A percentile compares a stretch with the other conserved stretches of the same genome.
phyloP scores from a whole-genome alignment of 2,113 vertebrate species.

The Clarias macrocephalus region DNA sequence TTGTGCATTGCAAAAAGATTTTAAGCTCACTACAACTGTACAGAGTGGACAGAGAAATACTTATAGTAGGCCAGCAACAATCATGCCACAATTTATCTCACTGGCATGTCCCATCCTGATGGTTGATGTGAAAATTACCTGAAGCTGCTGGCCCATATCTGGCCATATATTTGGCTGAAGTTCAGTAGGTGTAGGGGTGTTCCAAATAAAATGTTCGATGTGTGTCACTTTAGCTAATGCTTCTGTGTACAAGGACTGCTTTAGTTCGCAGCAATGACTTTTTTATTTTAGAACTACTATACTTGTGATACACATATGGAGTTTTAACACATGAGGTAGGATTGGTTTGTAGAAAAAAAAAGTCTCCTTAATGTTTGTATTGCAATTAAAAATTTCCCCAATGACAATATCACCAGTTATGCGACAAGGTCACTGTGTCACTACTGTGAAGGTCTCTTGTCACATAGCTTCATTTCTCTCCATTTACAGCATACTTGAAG shows the following conservation, averaged over 20 bases:
- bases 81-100: not conserved
- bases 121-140: not conserved
- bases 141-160: not conserved
- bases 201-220: not conserved
- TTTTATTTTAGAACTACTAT: not conserved
- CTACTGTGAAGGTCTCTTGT: not conserved
- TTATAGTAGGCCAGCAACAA: not conserved
- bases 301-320: not conserved
- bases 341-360: not conserved
- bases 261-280: not conserved
- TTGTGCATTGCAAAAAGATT: not conserved
- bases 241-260: no score
- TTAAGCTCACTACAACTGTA: not conserved
- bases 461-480: not conserved
- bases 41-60: not conserved
- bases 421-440: not conserved
- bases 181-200: not conserved
- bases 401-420: not conserved
- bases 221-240: not conserved
- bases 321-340: not conserved
- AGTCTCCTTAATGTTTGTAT: not conserved
- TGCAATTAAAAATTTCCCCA: not conserved
- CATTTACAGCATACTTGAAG: slow-evolving; percentile 86
- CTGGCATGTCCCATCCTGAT: not conserved
- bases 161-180: not conserved